Evolutionary conservation across 2,113 vertebrate species (phyloP).

Genomic region (Numenius arquata): DNA sequence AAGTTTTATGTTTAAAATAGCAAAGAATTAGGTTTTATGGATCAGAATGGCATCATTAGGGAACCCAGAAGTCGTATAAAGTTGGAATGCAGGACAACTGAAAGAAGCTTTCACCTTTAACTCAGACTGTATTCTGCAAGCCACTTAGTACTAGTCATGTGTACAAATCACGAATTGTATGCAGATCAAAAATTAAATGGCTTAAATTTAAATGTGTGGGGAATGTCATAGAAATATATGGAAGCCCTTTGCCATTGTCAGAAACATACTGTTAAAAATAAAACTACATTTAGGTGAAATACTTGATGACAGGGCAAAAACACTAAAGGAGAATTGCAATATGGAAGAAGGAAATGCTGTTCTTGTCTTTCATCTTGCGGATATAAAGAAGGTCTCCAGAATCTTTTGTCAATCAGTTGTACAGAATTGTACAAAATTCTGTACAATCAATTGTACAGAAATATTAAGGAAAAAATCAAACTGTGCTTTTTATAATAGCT

Average conservation of each 20-base stretch:
- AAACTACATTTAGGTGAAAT: neutral
- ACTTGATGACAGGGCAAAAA: neutral
- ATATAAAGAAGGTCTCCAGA: neutral
- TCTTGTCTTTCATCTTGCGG: neutral
- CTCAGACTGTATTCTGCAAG: neutral
- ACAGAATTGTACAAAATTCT: too few species aligned
- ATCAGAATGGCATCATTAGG: neutral
- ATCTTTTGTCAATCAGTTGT: neutral
- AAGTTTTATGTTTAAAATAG: slow-evolving; percentile 26
- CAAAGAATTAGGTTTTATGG: slow-evolving; percentile 32
- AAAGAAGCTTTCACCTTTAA: neutral
- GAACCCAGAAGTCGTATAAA: neutral
- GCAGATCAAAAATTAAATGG: neutral
- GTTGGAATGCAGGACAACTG: neutral
- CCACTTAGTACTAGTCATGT: neutral
- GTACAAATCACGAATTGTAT: neutral
- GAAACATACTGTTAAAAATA: neutral
- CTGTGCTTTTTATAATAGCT: neutral
- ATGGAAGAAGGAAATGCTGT: neutral
- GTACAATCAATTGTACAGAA: neutral
- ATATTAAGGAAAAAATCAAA: neutral
- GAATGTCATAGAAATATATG: neutral
- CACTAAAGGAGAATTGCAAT: neutral
- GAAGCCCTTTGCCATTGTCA: neutral
- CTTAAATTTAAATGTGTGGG: neutral